Evolutionary conservation across 2,888 invertebrate species (phyloP), one percentile per base, ranked within the genome.

Genomic region (Epirrhoe tristata): DNA sequence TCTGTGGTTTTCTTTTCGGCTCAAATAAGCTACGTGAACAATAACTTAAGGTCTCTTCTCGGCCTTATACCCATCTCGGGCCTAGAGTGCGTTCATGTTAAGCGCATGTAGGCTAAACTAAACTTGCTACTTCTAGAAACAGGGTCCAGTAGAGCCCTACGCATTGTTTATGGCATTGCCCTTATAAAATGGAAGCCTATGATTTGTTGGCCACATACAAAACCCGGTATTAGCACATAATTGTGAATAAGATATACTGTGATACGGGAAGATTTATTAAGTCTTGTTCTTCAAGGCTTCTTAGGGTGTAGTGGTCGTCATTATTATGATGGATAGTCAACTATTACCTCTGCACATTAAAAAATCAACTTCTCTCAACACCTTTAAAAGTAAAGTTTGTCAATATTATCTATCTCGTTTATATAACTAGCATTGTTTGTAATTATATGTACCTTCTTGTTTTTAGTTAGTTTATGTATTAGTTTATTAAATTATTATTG

Each of bases 161-260:
- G 57, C 51, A 61, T 66, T 72, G 67, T 74, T 67, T 70, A 71
- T 66, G 64, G 57, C n/a, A 65, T 16, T 36, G 60, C 48, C 56
- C 58, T 43, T 64, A 63, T 51, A 71, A 66, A 53, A 65, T 56
- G 48, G 65, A 63, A 65, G 52, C 14, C 53, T 55, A 63, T 72
- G 74, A 75, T 77, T 72, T 76, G 72, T 72, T 61, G 70, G 66
- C 72, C 64, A 60, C 71, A 72, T 64, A 67, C 64, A 72, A 74
- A 76, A 72, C 65, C 67, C 67, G 55, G 69, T 71, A 82, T 83
- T 80, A 78, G 74, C 78, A 81, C 77, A 81, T 81, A 77, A 80
- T 81, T 78, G 76, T 75, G 75, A 80, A 76, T 77, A 77, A 76
- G 77, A 78, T 76, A 77, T 76, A 73, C 75, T 50, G 16, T 36